Percentiles rank a stretch among this genome's conserved stretches.
These are phyloP conservation scores for Sula dactylatra DNA, from an alignment of 2,113 vertebrate species.

Conservation along the genomic window DNA sequence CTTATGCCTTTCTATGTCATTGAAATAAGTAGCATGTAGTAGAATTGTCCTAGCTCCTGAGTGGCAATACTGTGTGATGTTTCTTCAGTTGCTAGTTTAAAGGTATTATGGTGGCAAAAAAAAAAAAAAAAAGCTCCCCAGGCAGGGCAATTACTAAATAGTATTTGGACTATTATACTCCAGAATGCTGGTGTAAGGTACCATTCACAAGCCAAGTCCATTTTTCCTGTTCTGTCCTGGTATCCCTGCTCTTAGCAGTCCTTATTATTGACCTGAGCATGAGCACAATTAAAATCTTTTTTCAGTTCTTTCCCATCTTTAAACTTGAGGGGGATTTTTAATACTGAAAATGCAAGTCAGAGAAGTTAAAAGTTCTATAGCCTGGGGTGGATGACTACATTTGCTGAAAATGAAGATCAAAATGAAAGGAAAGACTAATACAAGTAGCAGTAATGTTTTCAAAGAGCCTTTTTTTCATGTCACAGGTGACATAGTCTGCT, in stretches of 20 bases:
- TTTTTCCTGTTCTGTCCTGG: background rate
- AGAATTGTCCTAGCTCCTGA: background rate
- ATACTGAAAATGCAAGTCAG: background rate
- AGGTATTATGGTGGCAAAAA: background rate
- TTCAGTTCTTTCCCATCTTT: background rate
- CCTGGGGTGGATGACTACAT: background rate
- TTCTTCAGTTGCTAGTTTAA: background rate
- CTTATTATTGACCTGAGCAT: background rate
- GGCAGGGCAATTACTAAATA: background rate
- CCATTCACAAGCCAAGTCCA: background rate
- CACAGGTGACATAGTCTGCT: background rate
- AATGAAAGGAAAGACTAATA: background rate
- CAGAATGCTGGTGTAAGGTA: background rate
- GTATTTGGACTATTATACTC: background rate
- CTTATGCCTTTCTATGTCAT: background rate
- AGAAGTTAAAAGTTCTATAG: background rate
- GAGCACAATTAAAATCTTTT: background rate
- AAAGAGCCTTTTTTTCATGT: background rate
- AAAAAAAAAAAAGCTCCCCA: background rate
- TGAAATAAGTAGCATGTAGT: background rate
- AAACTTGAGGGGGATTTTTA: background rate
- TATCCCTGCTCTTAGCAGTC: background rate
- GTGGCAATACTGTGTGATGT: background rate
- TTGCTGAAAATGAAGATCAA: constrained; percentile 5
- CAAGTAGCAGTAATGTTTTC: background rate